Base-by-base conservation (phyloP, 2,797 vertebrate genomes). In the Cyclopterus lumpus region DNA sequence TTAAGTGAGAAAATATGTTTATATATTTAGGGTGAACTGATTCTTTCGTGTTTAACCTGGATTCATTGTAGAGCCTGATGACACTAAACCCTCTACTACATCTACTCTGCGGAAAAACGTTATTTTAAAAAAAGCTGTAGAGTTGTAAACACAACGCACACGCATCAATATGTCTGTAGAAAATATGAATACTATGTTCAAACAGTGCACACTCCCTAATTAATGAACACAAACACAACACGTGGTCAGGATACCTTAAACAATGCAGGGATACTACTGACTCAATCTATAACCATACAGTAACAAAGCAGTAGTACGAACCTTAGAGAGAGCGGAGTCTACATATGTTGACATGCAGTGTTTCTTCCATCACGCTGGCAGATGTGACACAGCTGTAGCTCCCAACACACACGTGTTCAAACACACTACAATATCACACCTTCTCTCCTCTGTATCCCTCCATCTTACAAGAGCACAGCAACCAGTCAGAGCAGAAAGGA, bases 251-350 rank as follows among this genome's bases (percentile, higher is more conserved):
- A 51, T 3, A n/a, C 53, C 48, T 48, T 14, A 46, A 75, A 70
- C 67, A 67, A 64, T 46, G 12, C n/a, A 40, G 6, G 20, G 70
- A 54, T 3, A 54, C 8, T 20, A 38, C 38, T n/a, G 8, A 60
- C 34, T 54, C 36, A 40, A 51, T 42, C 62, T 44, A 26, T 42
- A 67, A 67, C 44, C 24, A 40, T 5, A 30, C 46, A 9, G 14
- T 65, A 48, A 73, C 28, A 20, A 18, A 77, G 57, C 2, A 66
- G 71, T 28, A 49, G 66, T 28, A 80, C 75, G 73, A 75, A 92
- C 90, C 92, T 92, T 77, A 77, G 59, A 66, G 63, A 40, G 68
- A 81, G 83, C 64, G 46, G 53, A 81, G 73, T 38, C 83, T 79
- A 73, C 67, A 61, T 58, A 73, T 79, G 88, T 40, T 63, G 63